Percentiles rank a stretch among this genome's conserved stretches.
These are phyloP conservation scores for Discoglossus pictus DNA, from an alignment of 2,797 vertebrate genomes.

Conservation along the genomic window DNA sequence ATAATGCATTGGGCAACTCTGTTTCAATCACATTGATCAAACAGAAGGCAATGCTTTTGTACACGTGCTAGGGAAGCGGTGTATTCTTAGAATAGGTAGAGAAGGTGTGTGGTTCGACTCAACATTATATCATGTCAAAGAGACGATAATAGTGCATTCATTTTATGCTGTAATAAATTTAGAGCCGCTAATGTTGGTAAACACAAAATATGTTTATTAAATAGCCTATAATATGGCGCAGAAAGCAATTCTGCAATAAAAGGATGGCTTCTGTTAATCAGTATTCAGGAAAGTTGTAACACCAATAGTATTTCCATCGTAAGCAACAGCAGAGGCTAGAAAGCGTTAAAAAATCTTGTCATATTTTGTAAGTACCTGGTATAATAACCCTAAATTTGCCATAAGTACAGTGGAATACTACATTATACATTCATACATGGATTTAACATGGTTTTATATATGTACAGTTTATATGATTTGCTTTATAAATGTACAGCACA, in stretches of 20 bases:
- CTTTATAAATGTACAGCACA: slow-evolving; percentile 71
- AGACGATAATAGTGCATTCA: no score
- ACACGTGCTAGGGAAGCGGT: no score
- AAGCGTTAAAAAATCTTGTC: slow-evolving; percentile 54
- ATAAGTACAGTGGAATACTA: slow-evolving; percentile 62
- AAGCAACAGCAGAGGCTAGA: slow-evolving; percentile 47
- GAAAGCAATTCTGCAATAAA: slow-evolving; percentile 32
- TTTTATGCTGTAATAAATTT: no score
- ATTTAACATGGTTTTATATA: slow-evolving; percentile 59
- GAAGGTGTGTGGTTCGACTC: no score
- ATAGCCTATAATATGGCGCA: slow-evolving; percentile 29
- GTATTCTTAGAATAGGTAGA: no score
- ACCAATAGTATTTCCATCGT: slow-evolving; percentile 45
- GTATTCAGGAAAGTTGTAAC: slow-evolving; percentile 50
- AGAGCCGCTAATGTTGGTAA: slow-evolving; percentile 1
- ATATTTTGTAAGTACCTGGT: slow-evolving; percentile 66
- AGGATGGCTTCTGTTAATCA: slow-evolving; percentile 61
- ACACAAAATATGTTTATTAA: slow-evolving; percentile 43
- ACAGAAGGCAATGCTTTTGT: no score
- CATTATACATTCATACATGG: slow-evolving; percentile 66
- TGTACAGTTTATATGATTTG: slow-evolving; percentile 70
- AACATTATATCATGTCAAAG: no score
- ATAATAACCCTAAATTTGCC: slow-evolving; percentile 57
- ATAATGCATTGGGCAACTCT: no score
- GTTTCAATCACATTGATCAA: no score